Evolutionary conservation across 1,140 invertebrate species (phyloP).

Genomic region (Diabrotica undecimpunctata): DNA sequence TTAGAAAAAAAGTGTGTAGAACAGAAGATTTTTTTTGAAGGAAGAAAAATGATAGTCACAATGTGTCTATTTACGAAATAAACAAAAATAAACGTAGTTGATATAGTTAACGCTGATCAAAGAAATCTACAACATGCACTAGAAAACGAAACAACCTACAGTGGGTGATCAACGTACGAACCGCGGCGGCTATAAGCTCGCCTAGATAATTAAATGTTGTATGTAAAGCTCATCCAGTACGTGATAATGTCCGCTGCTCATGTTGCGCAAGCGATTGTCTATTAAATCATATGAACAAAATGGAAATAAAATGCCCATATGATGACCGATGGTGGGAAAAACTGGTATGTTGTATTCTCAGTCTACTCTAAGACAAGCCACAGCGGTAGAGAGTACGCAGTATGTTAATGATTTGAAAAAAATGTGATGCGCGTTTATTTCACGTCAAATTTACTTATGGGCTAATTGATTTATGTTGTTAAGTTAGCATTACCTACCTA

Average conservation of each 20-base stretch:
- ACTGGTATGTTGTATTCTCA: conserved; percentile 43
- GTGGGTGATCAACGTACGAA: conserved; percentile 23
- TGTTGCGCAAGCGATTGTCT: conserved; percentile 40
- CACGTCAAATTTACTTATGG: conserved; percentile 9
- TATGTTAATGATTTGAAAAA: conserved; percentile 18
- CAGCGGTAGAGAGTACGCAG: background rate
- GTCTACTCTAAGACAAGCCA: conserved; percentile 20
- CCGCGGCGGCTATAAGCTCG: conserved; percentile 19
- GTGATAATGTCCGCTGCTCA: conserved; percentile 39
- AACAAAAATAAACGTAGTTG: too few relatives aligned
- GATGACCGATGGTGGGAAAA: conserved; percentile 45
- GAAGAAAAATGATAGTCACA: too few relatives aligned
- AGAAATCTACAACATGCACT: too few relatives aligned
- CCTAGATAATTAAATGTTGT: conserved; percentile 35
- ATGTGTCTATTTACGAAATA: too few relatives aligned
- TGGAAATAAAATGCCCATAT: conserved; percentile 37
- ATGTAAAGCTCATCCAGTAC: conserved; percentile 35
- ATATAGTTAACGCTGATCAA: too few relatives aligned
- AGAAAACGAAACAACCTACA: conserved; percentile 8
- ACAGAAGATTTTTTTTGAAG: too few relatives aligned
- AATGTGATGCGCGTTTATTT: conserved; percentile 8
- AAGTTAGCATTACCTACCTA: background rate
- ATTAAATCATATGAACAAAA: conserved; percentile 42
- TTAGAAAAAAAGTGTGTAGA: too few relatives aligned
- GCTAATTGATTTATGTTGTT: conserved; percentile 15